Conservation (phyloP, 2,113 vertebrate species). For the Furnarius figulus region DNA sequence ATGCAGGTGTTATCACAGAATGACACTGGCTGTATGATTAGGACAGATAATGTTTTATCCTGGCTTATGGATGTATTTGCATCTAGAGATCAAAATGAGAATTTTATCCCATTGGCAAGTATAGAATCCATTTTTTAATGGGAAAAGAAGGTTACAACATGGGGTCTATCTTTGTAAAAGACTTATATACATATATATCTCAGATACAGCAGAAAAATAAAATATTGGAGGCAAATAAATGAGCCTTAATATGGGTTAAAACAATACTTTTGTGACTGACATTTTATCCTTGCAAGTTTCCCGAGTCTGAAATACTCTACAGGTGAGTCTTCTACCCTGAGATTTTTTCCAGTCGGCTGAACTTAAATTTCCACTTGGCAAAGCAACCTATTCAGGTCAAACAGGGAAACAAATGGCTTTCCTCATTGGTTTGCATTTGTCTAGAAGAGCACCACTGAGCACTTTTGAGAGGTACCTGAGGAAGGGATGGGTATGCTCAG, state of each 20-base stretch:
- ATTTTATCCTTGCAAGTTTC: slow-evolving; percentile 55
- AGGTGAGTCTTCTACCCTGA: background rate
- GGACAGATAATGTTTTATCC: slow-evolving; percentile 47
- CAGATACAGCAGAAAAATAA: slow-evolving; percentile 21
- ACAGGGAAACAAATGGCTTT: background rate
- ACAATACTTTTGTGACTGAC: background rate
- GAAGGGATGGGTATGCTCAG: background rate
- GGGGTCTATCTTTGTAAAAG: background rate
- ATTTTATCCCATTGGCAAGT: slow-evolving; percentile 57
- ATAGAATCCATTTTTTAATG: slow-evolving; percentile 34
- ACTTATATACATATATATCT: background rate
- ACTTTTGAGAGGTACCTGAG: background rate
- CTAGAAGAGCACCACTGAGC: background rate
- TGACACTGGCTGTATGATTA: slow-evolving; percentile 17
- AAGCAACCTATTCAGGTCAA: background rate
- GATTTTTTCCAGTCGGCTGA: background rate
- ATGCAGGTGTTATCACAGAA: slow-evolving; percentile 29
- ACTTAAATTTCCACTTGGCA: background rate
- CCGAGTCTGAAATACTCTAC: background rate
- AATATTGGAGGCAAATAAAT: background rate
- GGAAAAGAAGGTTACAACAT: slow-evolving; percentile 1
- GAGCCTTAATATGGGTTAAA: slow-evolving; percentile 1
- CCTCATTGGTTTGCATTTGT: background rate
- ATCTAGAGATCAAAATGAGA: slow-evolving; percentile 61
- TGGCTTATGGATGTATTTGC: slow-evolving; percentile 50